phyloP scores from a whole-genome alignment of 2,888 invertebrate genomes.

The Petrolisthes cinctipes region DNA sequence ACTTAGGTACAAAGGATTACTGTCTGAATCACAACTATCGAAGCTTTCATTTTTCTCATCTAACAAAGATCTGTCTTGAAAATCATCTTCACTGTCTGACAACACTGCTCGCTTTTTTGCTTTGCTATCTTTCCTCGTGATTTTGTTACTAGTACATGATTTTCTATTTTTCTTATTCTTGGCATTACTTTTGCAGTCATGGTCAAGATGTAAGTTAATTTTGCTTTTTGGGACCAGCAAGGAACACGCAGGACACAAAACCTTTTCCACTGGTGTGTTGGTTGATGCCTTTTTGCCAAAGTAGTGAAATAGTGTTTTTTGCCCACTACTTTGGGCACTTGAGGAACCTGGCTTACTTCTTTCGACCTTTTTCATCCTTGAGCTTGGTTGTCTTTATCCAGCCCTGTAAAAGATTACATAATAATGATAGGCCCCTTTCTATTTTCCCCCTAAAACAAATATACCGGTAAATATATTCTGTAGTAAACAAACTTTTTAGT shows the following conservation, averaged over 20 bases:
- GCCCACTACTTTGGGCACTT: not conserved
- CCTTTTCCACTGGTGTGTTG: slow-evolving; percentile 64
- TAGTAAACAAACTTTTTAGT: no score
- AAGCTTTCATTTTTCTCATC: not conserved
- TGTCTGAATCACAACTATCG: not conserved
- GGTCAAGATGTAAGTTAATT: slow-evolving; percentile 73
- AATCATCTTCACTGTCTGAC: slow-evolving; percentile 35
- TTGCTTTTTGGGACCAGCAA: slow-evolving; percentile 70
- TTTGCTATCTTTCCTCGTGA: no score
- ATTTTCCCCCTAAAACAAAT: no score
- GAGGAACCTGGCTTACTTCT: not conserved
- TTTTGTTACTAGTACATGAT: no score
- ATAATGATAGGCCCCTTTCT: not conserved
- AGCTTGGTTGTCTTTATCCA: not conserved
- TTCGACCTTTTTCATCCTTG: not conserved
- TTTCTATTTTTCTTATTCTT: not conserved
- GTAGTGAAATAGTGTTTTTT: slow-evolving; percentile 51
- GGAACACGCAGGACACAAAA: slow-evolving; percentile 72
- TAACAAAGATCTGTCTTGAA: not conserved
- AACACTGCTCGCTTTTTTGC: slow-evolving; percentile 8
- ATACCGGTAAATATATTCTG: no score
- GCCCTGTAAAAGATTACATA: not conserved
- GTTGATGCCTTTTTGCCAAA: slow-evolving; percentile 23
- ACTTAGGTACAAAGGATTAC: slow-evolving; percentile 33
- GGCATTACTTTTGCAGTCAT: slow-evolving; percentile 44